Base-by-base conservation (phyloP, 2,797 vertebrate genomes). In the Lepus townsendii region DNA sequence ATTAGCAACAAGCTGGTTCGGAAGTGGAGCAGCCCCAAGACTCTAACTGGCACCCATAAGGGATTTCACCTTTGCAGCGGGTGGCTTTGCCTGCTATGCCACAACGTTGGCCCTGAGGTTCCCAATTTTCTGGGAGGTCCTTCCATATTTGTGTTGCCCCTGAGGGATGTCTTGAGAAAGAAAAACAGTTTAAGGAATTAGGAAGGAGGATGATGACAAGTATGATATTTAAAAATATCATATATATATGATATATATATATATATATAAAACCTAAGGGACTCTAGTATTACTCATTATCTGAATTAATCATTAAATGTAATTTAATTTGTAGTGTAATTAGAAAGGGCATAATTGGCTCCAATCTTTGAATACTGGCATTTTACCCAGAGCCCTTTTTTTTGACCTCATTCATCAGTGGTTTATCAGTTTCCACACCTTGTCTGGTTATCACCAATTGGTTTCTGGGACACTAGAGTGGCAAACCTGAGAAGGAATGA, bases 221-320 rank as follows among this genome's bases (percentile, higher is more conserved):
- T 26, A 68, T 47, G 20, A 47, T 76, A 92, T 83, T 30, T 71
- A 78, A 27, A 14, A n/a, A 72, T 35, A 35, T 35, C 35, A 35
- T 35, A 35, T 35, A 35, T 35, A 35, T 35, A 35, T 35, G 35
- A 35, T 35, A 35, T 35, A 35, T 35, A 35, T 35, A 50, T 16
- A 50, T 38, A 47, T 47, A 47, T 32, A 7, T 60, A 76, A 76
- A 88, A 24, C 9, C 30, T 38, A 32, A 24, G 26, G 26, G 26
- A 60, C 11, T 76, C 63, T 32, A 88, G 13, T 52, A 69, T 89
- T 75, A 90, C 35, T 92, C 76, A 86, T 89, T 47, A 66, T 50
- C 12, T 73, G 52, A 91, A 78, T 92, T 88, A 80, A 83, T 90
- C 84, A 97, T 84, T 89, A 89, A 95, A 90, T 82, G 20, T 38